Conservation (phyloP, 1,140 invertebrate species). For the Lepidurus packardi region DNA sequence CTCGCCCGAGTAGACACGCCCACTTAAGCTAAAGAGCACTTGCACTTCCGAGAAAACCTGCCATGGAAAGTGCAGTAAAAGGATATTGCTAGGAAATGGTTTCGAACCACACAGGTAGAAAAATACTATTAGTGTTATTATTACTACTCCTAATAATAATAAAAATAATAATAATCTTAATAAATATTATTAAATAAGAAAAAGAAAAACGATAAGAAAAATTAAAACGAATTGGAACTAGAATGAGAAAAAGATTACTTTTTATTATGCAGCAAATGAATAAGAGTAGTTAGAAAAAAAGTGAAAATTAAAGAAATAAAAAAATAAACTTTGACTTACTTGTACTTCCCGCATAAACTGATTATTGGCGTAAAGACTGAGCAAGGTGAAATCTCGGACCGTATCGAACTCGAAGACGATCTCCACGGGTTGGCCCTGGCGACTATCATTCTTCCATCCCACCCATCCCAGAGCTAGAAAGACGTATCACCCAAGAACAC, state of each 20-base stretch:
- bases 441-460: conserved; percentile 80
- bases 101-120: neutral
- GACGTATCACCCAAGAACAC: conserved; percentile 41
- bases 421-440: conserved; percentile 58
- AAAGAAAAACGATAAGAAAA: neutral
- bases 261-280: no score
- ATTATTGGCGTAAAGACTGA: conserved; percentile 76
- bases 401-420: conserved; percentile 82
- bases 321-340: conserved; percentile 46
- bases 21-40: conserved; percentile 75
- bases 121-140: neutral
- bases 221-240: neutral
- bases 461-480: conserved; percentile 74
- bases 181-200: neutral
- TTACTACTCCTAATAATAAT: neutral
- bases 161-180: neutral
- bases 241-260: conserved; percentile 25
- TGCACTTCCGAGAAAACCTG: conserved; percentile 71
- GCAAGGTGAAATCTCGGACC: conserved; percentile 75
- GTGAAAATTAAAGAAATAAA: no score
- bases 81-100: neutral
- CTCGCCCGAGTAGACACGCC: conserved; percentile 64
- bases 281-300: no score
- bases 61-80: conserved; percentile 38
- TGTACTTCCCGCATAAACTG: conserved; percentile 73